Evolutionary conservation across 2,888 invertebrate genomes (phyloP), one percentile per base, ranked within the genome.

Genomic region (Myathropa florea): DNA sequence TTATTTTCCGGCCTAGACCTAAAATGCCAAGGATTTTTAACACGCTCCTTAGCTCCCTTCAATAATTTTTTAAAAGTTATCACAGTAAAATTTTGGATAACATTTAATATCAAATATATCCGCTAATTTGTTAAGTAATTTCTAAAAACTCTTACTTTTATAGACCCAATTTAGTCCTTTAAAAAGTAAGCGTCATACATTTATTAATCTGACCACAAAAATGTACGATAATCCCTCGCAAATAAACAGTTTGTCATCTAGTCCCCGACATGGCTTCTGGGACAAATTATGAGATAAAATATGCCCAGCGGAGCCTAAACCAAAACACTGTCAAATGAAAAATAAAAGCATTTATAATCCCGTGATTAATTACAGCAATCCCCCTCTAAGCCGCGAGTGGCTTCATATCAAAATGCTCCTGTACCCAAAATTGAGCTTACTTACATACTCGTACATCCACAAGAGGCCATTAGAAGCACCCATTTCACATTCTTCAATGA

Each of bases 241-340:
- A 75, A 75, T 57, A 55, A 64, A 75, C 73, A 64, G 36, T 75
- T 57, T 55, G 36, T 39, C 64, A 75, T 26, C 21, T 21, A 75
- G 14, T 60, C 26, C n/a, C 23, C 7, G 28, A 28, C n/a, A 4
- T 18, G 30, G 39, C n/a, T 67, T 59, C 36, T 21, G 24, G 14
- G 14, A 10, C 26, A 24, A 59, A 65, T 39, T 57, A 26, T 4
- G 28, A 18, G n/a, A 60, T 28, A 36, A n/a, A 28, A 10, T 26
- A 57, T 33, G 26, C 53, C 28, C 28, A 30, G 23, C 4, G 39
- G 24, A 28, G 26, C 21, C 18, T 24, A 36, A n/a, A 24, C 23
- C 28, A 33, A 30, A 72, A 30, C 33, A 57, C 30, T 30, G 18
- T 1, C 26, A n/a, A 7, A 28, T 18, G 3, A 18, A 26, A 63